These are phyloP conservation scores for Cyprinella venusta DNA, from an alignment of 2,797 vertebrate genomes.

Conservation along the genomic window DNA sequence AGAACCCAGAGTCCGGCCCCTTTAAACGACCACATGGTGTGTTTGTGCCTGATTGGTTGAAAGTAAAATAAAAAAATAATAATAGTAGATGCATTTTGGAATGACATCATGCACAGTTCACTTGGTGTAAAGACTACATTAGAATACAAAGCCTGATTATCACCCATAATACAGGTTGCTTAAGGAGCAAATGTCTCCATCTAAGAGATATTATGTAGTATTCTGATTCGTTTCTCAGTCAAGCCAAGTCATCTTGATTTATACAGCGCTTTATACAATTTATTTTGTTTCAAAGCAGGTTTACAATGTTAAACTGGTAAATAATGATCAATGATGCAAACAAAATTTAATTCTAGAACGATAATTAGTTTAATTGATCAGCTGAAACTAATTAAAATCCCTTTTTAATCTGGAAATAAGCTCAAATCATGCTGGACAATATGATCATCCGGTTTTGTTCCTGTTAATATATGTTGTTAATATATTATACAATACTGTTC, in stretches of 20 bases:
- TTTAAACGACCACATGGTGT: conserved; percentile 56
- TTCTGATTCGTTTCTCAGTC: background rate
- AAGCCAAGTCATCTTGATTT: background rate
- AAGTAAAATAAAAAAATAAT: conserved; percentile 12
- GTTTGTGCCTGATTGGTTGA: conserved; percentile 40
- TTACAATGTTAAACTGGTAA: background rate
- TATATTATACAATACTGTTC: background rate
- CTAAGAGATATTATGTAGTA: background rate
- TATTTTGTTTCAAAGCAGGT: background rate
- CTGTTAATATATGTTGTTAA: background rate
- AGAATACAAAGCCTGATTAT: conserved; percentile 13
- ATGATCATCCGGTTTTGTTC: background rate
- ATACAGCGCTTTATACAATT: too few relatives aligned
- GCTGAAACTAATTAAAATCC: background rate
- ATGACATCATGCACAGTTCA: conserved; percentile 28
- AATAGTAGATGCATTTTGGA: background rate
- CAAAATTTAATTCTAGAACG: background rate
- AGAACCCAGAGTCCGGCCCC: conserved; percentile 49
- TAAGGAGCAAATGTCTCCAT: background rate
- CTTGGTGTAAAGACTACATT: background rate
- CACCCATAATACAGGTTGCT: background rate
- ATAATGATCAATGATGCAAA: background rate
- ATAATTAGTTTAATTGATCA: background rate
- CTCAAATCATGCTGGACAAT: background rate
- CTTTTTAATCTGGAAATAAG: background rate